phyloP scores from a whole-genome alignment of 1,140 invertebrate genomes.

The Aphis gossypii region DNA sequence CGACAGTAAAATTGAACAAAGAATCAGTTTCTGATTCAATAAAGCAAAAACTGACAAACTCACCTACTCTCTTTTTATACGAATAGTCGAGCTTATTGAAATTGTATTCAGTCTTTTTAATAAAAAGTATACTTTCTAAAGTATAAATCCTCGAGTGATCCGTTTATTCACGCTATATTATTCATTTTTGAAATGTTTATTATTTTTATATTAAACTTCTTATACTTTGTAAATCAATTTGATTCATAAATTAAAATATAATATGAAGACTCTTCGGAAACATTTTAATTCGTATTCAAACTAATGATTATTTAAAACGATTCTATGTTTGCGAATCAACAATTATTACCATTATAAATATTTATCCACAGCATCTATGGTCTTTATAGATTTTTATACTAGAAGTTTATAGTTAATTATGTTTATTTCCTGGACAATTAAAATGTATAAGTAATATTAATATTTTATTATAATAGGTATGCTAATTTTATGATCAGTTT shows the following conservation, averaged over 20 bases:
- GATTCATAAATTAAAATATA: background rate
- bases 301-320: background rate
- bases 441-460: too few relatives aligned
- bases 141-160: background rate
- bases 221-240: background rate
- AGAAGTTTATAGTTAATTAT: too few relatives aligned
- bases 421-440: too few relatives aligned
- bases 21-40: slow-evolving; percentile 33
- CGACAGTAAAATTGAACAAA: slow-evolving; percentile 8
- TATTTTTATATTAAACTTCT: background rate
- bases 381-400: too few relatives aligned
- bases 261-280: background rate
- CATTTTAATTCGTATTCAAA: background rate
- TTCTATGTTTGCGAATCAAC: background rate
- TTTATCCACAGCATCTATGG: background rate
- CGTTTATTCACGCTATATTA: background rate
- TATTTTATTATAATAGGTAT: too few relatives aligned
- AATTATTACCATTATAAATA: background rate
- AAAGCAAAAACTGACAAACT: slow-evolving; percentile 10
- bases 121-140: background rate
- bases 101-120: background rate
- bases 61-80: background rate
- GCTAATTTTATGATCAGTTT: too few relatives aligned
- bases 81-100: background rate
- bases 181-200: background rate